Conservation (phyloP, 1,140 invertebrate species). For the Lepidurus apus region DNA sequence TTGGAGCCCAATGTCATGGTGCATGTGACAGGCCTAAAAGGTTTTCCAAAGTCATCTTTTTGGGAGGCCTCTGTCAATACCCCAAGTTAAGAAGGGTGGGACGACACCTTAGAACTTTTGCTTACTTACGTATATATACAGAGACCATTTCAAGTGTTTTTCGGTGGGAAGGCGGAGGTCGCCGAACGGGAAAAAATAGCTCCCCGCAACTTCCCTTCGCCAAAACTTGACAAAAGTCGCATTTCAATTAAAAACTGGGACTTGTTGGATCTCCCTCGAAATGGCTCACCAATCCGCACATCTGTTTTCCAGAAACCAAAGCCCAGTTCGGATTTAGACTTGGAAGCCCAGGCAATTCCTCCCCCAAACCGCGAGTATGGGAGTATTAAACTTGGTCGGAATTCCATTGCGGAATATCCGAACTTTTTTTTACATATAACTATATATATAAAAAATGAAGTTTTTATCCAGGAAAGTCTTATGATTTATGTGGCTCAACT, state of each 20-base stretch:
- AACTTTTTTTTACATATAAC: not conserved
- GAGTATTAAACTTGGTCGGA: not conserved
- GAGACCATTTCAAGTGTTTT: conserved; percentile 2
- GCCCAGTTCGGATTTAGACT: no score
- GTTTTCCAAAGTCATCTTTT: conserved; percentile 25
- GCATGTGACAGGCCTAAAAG: conserved; percentile 24
- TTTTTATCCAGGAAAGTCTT: not conserved
- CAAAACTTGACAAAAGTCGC: not conserved
- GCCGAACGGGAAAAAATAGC: not conserved
- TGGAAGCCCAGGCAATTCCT: no score
- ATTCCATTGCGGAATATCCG: not conserved
- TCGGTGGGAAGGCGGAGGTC: not conserved
- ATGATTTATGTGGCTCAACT: conserved; percentile 22
- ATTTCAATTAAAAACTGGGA: not conserved
- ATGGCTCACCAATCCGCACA: no score
- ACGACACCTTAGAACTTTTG: conserved; percentile 19
- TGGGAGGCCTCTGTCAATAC: conserved; percentile 21
- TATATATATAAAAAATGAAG: not conserved
- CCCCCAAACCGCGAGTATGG: not conserved
- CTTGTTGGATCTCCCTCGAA: not conserved
- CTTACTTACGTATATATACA: conserved; percentile 8
- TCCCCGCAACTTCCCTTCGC: not conserved
- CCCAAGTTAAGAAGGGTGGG: conserved; percentile 3
- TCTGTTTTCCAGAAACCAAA: no score
- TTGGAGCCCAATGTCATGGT: not conserved